Base-by-base conservation (phyloP, 2,797 vertebrate genomes). In the Epinephelus coioides region DNA sequence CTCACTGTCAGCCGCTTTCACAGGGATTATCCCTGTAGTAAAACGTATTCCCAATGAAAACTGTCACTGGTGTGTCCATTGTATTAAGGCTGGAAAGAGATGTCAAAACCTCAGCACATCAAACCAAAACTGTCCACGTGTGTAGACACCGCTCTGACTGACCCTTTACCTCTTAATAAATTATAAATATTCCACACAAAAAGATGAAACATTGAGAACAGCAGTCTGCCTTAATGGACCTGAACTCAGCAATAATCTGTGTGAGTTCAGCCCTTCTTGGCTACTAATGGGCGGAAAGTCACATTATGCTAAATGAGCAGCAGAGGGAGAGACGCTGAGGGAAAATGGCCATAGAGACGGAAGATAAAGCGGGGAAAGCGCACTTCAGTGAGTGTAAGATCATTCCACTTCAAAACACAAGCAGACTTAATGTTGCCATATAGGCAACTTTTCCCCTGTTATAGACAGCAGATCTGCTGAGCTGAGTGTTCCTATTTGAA, bases 361-460 rank as follows among this genome's bases (percentile, higher is more conserved):
- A 85, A 67, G 76, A 83, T 66, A 69, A 69, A 72, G 76, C 44
- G 15, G 56, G 63, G 40, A 49, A 66, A 77, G 34, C 13, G 23
- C 74, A 78, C 63, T 73, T 72, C 82, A 77, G 46, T 46, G 62
- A 82, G 19, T 18, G 54, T 53, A 6, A 30, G 63, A 79, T 83
- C 66, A 59, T 76, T 83, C 80, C 76, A 78, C 81, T 74, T 79
- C 66, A 77, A 40, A 88, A 82, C 82, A 85, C 73, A 76, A 14
- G 67, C 25, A 62, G 75, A 68, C 69, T 73, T 73, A 49, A 75
- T 72, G 50, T 43, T 74, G 44, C 70, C 55, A 56, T 47, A 63
- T 15, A 14, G 19, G 27, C 38, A 77, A 74, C 56, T 67, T 79
- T 57, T 11, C 6, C 50, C 6, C 38, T 18, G 34, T 61, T 68